Percentiles rank a stretch among this genome's conserved stretches.
phyloP scores from a whole-genome alignment of 2,888 invertebrate genomes.

The Erebia epiphron region DNA sequence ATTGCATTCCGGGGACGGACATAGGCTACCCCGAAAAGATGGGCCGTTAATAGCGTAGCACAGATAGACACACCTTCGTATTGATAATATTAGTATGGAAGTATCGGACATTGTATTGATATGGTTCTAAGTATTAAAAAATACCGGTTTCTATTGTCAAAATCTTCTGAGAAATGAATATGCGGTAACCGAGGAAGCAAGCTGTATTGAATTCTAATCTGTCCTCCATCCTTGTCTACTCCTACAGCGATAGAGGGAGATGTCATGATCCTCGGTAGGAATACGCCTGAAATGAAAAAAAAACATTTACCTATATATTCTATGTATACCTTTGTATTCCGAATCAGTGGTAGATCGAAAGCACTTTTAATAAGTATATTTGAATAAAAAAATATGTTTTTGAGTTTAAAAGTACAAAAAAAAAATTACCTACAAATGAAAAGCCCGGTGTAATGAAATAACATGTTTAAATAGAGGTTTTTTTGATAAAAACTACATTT shows the following conservation, averaged over 20 bases:
- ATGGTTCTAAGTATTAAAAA: no score
- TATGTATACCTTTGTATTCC: no score
- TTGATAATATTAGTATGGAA: no score
- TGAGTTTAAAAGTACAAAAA: neutral
- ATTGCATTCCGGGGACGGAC: no score
- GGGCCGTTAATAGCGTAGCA: no score
- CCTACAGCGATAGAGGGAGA: slow-evolving; percentile 6
- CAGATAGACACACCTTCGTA: no score
- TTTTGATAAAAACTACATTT: neutral
- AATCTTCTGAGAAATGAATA: neutral
- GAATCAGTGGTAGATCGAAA: no score
- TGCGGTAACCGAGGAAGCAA: neutral
- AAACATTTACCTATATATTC: no score
- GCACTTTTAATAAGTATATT: no score
- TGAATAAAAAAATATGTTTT: no score
- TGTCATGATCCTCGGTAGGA: neutral
- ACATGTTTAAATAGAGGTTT: neutral
- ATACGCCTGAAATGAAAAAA: neutral
- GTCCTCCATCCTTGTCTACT: slow-evolving; percentile 12
- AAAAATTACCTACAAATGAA: neutral
- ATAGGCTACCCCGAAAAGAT: no score
- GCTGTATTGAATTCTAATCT: slow-evolving; percentile 15
- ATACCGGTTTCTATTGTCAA: neutral
- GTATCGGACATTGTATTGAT: neutral
- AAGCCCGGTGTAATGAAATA: neutral